These are phyloP conservation scores for Acanthurus lineatus DNA, from an alignment of 2,797 vertebrate genomes.

Conservation along the genomic window DNA sequence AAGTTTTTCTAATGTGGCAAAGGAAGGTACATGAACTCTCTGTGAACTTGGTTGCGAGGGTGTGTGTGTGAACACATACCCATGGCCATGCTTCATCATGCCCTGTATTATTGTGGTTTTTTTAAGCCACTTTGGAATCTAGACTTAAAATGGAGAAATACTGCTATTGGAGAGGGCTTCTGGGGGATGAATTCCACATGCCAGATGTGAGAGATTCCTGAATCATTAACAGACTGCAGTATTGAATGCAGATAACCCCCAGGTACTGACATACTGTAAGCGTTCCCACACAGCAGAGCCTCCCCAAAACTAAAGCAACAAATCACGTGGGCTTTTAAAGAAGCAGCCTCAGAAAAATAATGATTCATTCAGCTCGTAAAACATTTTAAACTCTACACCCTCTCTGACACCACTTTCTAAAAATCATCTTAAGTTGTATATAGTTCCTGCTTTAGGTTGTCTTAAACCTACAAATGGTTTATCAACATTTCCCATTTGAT, in stretches of 20 bases:
- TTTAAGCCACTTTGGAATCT: conserved; percentile 56
- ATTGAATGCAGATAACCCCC: conserved; percentile 43
- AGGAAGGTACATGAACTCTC: conserved; percentile 53
- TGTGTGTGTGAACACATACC: conserved; percentile 37
- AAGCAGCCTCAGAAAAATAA: conserved; percentile 8
- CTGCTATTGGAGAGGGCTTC: conserved; percentile 15
- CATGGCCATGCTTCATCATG: conserved; percentile 42
- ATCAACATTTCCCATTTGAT: not conserved
- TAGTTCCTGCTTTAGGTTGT: not conserved
- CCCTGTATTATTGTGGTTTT: conserved; percentile 48
- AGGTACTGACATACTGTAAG: conserved; percentile 18
- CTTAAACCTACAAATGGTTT: not conserved
- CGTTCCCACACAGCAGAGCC: conserved; percentile 42
- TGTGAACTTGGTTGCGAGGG: conserved; percentile 46
- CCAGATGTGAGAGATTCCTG: conserved; percentile 71
- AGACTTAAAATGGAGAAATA: conserved; percentile 46
- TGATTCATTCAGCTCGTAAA: conserved; percentile 6
- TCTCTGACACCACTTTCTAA: not conserved
- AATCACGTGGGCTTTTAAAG: conserved; percentile 28
- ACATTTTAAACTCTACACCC: not conserved
- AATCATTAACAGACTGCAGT: conserved; percentile 62
- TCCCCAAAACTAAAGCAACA: conserved; percentile 11
- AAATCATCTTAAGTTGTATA: not conserved
- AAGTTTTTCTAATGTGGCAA: conserved; percentile 2
- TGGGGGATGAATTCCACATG: conserved; percentile 44